A percentile compares a stretch with the other conserved stretches of the same genome.
Evolutionary conservation across 2,113 vertebrate genomes (phyloP).

Genomic region (Aspidoscelis tigris): DNA sequence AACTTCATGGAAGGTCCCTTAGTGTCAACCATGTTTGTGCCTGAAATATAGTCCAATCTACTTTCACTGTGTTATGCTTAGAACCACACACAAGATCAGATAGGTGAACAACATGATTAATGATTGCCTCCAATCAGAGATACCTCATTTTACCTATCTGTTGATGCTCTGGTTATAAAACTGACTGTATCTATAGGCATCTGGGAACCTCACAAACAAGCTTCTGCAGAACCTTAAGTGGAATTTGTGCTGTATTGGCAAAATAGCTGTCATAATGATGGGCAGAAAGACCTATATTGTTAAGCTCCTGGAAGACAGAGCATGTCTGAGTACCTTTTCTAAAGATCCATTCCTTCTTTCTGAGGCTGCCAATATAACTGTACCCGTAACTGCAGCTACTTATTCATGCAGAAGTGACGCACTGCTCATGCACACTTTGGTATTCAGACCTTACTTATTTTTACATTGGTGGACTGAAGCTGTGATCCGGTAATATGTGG

Average conservation of each 20-base stretch:
- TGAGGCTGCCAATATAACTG: neutral
- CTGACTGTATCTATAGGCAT: slow-evolving; percentile 40
- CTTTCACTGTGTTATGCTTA: slow-evolving; percentile 63
- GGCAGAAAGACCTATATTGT: neutral
- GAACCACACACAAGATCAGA: slow-evolving; percentile 69
- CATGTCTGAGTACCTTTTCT: too few species aligned
- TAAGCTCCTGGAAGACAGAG: neutral
- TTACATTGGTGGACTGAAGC: neutral
- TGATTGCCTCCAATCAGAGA: slow-evolving; percentile 61
- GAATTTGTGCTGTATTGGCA: slow-evolving; percentile 1
- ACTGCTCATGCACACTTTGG: neutral
- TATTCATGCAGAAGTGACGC: neutral
- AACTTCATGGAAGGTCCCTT: slow-evolving; percentile 80
- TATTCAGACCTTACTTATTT: neutral
- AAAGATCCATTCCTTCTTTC: neutral
- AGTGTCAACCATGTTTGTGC: slow-evolving; percentile 56
- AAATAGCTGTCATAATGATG: neutral
- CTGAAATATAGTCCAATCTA: slow-evolving; percentile 75
- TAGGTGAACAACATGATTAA: slow-evolving; percentile 61
- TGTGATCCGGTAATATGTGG: neutral
- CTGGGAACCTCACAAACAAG: slow-evolving; percentile 38
- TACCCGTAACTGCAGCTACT: neutral
- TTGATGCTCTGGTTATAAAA: slow-evolving; percentile 48
- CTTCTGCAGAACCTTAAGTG: neutral
- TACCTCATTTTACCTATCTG: slow-evolving; percentile 45